These are phyloP conservation scores for Eupithecia inturbata DNA, from an alignment of 2,888 invertebrate species.

Conservation along the genomic window DNA sequence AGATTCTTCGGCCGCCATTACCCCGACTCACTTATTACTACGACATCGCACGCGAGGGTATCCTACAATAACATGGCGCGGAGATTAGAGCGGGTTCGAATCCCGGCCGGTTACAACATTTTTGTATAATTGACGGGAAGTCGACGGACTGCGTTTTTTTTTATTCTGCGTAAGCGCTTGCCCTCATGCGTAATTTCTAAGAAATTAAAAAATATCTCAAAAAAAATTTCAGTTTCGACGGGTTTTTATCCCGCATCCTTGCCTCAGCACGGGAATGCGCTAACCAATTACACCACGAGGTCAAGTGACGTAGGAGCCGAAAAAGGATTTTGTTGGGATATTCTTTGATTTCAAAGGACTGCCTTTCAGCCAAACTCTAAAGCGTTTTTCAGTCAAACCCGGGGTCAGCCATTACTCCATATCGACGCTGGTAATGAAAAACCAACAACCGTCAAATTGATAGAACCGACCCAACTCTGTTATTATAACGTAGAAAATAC, in stretches of 20 bases:
- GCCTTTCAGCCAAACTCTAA: too few species aligned
- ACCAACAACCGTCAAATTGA: slow-evolving; percentile 39
- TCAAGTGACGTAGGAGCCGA: too few species aligned
- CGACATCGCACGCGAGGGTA: neutral
- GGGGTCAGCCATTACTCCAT: neutral
- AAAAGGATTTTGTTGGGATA: too few species aligned
- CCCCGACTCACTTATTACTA: slow-evolving; percentile 8
- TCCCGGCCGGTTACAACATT: neutral
- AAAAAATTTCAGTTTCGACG: too few species aligned
- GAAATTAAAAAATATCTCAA: too few species aligned
- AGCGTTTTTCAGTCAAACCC: neutral
- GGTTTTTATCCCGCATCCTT: too few species aligned
- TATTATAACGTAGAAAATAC: slow-evolving; percentile 41
- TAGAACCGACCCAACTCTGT: slow-evolving; percentile 29
- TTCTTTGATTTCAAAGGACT: too few species aligned
- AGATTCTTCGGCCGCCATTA: slow-evolving; percentile 27
- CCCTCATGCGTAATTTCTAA: too few species aligned
- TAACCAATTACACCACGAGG: too few species aligned
- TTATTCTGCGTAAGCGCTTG: too few species aligned
- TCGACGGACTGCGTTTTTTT: too few species aligned
- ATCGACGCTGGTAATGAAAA: slow-evolving; percentile 38
- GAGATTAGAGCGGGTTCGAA: neutral
- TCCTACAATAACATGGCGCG: slow-evolving; percentile 1
- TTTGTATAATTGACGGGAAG: neutral
- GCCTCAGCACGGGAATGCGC: too few species aligned